Evolutionary conservation across 2,888 invertebrate genomes (phyloP).

Genomic region (Aphodius granarius): DNA sequence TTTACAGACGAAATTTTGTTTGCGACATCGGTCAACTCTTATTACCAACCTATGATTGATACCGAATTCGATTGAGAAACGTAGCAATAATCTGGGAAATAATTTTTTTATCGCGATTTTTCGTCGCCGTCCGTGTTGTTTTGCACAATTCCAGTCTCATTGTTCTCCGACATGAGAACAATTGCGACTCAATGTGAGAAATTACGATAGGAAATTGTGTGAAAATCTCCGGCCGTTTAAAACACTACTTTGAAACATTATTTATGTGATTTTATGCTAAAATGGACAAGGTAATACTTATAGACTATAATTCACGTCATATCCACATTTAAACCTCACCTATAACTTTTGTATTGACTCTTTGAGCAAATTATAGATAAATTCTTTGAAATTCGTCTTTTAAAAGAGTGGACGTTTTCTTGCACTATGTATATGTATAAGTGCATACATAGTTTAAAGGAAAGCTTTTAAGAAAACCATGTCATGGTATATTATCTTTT

Average conservation of each 20-base stretch:
- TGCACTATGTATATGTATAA: too few relatives aligned
- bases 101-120: neutral
- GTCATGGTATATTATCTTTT: too few relatives aligned
- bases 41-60: neutral
- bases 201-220: neutral
- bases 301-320: neutral
- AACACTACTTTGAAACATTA: neutral
- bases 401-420: too few relatives aligned
- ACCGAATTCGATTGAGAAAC: neutral
- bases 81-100: neutral
- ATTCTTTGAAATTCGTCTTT: too few relatives aligned
- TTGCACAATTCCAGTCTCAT: neutral
- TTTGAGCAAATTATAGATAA: too few relatives aligned
- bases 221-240: neutral
- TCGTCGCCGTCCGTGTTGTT: neutral
- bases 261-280: neutral
- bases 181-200: neutral
- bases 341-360: too few relatives aligned
- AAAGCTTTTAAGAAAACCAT: too few relatives aligned
- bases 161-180: neutral
- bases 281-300: neutral
- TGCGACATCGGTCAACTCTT: neutral
- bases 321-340: too few relatives aligned
- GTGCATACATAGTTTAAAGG: too few relatives aligned
- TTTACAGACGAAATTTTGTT: neutral